These are phyloP conservation scores for Drosophila formosana DNA, from an alignment of 2,888 invertebrate genomes.

Conservation along the genomic window DNA sequence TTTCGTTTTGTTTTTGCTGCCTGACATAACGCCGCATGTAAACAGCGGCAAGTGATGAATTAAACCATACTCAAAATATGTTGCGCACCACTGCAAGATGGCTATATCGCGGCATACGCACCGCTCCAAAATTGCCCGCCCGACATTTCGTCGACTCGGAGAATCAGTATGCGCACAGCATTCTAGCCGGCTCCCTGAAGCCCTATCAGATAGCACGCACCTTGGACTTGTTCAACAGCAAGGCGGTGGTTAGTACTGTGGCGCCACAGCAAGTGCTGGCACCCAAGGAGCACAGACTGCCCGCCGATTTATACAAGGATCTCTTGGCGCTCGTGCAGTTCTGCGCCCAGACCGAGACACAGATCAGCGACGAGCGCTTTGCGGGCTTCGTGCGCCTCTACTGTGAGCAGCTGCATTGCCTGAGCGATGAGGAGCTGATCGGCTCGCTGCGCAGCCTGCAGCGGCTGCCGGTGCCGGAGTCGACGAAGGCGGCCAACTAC, in stretches of 20 bases:
- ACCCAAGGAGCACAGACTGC: slow-evolving; percentile 7
- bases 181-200: slow-evolving; percentile 73
- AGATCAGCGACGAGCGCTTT: slow-evolving; percentile 77
- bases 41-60: slow-evolving; percentile 20
- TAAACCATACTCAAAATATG: slow-evolving; percentile 27
- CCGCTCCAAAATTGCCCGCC: slow-evolving; percentile 37
- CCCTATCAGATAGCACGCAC: slow-evolving; percentile 74
- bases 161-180: slow-evolving; percentile 82
- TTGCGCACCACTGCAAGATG: slow-evolving; percentile 33
- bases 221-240: not conserved
- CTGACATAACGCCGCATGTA: slow-evolving; percentile 37
- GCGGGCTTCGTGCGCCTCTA: slow-evolving; percentile 68
- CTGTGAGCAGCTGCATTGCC: slow-evolving; percentile 86
- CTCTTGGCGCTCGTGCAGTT: slow-evolving; percentile 68
- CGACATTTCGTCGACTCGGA: slow-evolving; percentile 80
- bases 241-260: not conserved
- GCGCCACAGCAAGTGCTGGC: slow-evolving; percentile 41
- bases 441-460: slow-evolving; percentile 86
- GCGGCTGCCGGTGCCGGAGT: slow-evolving; percentile 86
- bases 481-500: slow-evolving; percentile 87
- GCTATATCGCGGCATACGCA: slow-evolving; percentile 47
- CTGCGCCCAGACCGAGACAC: slow-evolving; percentile 59
- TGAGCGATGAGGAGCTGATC: slow-evolving; percentile 87
- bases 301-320: slow-evolving; percentile 59
- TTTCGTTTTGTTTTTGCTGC: not conserved